These are phyloP conservation scores for Aphis gossypii DNA, from an alignment of 1,140 invertebrate species.

Conservation along the genomic window DNA sequence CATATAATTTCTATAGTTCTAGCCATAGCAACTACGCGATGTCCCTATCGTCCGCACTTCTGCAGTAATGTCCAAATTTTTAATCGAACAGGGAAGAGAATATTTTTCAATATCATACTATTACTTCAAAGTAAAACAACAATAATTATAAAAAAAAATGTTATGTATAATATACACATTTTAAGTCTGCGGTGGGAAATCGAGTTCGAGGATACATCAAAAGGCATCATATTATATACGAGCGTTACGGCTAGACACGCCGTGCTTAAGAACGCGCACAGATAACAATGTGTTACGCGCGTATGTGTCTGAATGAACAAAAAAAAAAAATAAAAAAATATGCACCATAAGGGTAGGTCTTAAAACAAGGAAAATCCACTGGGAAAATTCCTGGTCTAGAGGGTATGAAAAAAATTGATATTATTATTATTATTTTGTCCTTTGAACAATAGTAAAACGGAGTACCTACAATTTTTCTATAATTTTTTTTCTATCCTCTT, in stretches of 20 bases:
- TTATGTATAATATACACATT: background rate
- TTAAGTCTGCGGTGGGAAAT: background rate
- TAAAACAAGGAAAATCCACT: background rate
- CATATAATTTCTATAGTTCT: background rate
- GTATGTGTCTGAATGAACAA: background rate
- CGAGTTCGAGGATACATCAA: background rate
- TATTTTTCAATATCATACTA: too few relatives aligned
- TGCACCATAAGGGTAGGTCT: background rate
- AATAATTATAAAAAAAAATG: slow-evolving; percentile 7
- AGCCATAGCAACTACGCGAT: background rate
- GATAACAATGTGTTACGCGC: background rate
- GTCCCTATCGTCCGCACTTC: too few relatives aligned
- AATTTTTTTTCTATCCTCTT: background rate
- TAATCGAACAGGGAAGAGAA: background rate
- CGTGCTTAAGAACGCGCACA: background rate
- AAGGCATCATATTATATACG: background rate
- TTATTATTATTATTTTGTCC: background rate
- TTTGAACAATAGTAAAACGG: slow-evolving; percentile 2
- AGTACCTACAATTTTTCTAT: slow-evolving; percentile 5
- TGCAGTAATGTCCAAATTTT: background rate
- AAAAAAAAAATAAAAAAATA: background rate
- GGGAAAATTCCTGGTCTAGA: background rate
- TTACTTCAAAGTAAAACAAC: background rate
- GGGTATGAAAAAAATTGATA: background rate
- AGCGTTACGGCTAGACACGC: background rate